phyloP scores from a whole-genome alignment of 2,113 vertebrate genomes.

The Hoplias malabaricus region DNA sequence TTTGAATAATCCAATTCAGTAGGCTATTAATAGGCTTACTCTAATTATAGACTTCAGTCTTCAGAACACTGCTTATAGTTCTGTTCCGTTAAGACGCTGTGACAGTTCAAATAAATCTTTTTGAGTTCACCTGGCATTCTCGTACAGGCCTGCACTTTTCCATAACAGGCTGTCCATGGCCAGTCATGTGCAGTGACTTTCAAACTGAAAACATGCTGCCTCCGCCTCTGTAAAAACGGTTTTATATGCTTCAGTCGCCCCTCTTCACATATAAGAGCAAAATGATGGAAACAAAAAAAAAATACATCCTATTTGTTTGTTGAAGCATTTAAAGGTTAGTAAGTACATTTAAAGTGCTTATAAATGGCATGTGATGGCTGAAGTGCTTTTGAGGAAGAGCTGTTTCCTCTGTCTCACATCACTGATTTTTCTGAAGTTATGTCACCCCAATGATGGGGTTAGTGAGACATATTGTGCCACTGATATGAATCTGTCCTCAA shows the following conservation, averaged over 20 bases:
- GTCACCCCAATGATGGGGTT: constrained; percentile 33
- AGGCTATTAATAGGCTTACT: background rate
- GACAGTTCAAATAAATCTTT: constrained; percentile 24
- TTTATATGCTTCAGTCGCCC: constrained; percentile 13
- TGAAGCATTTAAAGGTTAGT: constrained; percentile 47
- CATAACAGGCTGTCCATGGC: constrained; percentile 69
- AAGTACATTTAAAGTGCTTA: constrained; percentile 28
- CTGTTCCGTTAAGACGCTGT: constrained; percentile 10
- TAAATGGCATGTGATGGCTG: constrained; percentile 45
- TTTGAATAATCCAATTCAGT: too few relatives aligned
- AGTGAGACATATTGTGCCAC: constrained; percentile 15
- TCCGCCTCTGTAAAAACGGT: constrained; percentile 33
- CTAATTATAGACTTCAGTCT: constrained; percentile 38
- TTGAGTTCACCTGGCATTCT: constrained; percentile 59
- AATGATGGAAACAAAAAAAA: constrained; percentile 57
- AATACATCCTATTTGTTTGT: constrained; percentile 53
- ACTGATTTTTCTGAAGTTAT: constrained; percentile 58
- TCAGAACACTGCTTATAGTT: constrained; percentile 1
- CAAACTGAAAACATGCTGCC: constrained; percentile 53
- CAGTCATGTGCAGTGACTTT: constrained; percentile 70
- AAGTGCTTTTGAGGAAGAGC: constrained; percentile 69
- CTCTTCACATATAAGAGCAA: constrained; percentile 28
- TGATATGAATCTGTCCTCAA: constrained; percentile 33
- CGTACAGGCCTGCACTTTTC: constrained; percentile 58
- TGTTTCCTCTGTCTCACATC: constrained; percentile 70